These are phyloP conservation scores for Cepaea hortensis DNA, from an alignment of 2,888 invertebrate species.

Conservation along the genomic window DNA sequence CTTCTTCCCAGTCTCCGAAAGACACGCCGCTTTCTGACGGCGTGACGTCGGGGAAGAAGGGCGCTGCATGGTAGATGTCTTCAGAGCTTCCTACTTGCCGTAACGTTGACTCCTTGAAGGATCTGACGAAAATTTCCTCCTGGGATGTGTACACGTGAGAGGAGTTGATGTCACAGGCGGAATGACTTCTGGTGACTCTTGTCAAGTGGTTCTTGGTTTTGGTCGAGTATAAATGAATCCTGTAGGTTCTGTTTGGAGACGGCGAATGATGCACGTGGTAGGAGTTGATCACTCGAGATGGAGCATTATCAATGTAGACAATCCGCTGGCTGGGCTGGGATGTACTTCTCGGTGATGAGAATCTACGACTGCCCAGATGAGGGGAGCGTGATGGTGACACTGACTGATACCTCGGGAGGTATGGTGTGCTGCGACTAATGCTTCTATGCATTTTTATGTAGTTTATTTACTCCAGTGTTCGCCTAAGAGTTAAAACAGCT, in stretches of 20 bases:
- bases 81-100: conserved; percentile 43
- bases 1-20: conserved; percentile 46
- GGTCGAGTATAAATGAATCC: conserved; percentile 8
- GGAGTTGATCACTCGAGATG: conserved; percentile 25
- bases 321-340: conserved; percentile 33
- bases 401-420: conserved; percentile 46
- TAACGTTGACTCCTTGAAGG: background rate
- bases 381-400: conserved; percentile 40
- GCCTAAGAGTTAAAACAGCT: background rate
- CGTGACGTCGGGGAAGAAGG: conserved; percentile 28
- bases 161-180: conserved; percentile 33
- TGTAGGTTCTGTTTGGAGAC: conserved; percentile 26
- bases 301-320: conserved; percentile 32
- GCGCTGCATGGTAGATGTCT: conserved; percentile 43
- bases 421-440: conserved; percentile 32
- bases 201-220: conserved; percentile 17
- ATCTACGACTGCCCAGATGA: background rate
- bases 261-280: conserved; percentile 33
- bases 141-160: conserved; percentile 44
- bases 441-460: conserved; percentile 43
- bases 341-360: conserved; percentile 14
- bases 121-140: conserved; percentile 24
- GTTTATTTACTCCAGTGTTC: background rate
- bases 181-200: conserved; percentile 31
- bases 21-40: conserved; percentile 52